phyloP scores from a whole-genome alignment of 92 coral and sea anemone species.

The Isaurus tuberculatus region DNA sequence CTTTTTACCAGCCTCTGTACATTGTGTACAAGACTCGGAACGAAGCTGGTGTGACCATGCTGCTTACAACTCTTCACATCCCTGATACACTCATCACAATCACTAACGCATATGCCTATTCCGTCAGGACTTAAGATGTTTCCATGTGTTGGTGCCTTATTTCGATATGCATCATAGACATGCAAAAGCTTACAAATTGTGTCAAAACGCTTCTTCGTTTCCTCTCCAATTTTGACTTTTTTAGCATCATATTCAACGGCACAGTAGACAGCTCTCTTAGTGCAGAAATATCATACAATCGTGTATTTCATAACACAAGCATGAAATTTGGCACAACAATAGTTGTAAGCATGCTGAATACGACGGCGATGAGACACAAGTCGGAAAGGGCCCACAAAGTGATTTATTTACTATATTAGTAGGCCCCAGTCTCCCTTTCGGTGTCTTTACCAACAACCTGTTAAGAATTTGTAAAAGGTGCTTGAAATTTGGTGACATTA shows the following conservation, averaged over 20 bases:
- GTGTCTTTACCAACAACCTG: background rate
- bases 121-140: background rate
- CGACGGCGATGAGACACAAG: background rate
- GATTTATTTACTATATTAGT: background rate
- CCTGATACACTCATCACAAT: constrained; percentile 29
- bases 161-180: constrained; percentile 46
- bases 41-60: constrained; percentile 44
- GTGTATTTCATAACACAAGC: background rate
- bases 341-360: background rate
- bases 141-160: constrained; percentile 13
- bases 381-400: background rate
- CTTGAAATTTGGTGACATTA: background rate
- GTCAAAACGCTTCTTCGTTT: constrained; percentile 37
- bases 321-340: background rate
- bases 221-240: too few relatives aligned
- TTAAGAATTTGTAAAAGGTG: background rate
- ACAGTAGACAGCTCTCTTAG: too few relatives aligned
- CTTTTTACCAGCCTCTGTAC: constrained; percentile 28
- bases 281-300: background rate
- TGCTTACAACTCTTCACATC: constrained; percentile 49
- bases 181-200: constrained; percentile 51
- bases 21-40: constrained; percentile 44
- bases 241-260: too few relatives aligned
- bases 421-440: background rate
- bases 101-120: constrained; percentile 4